Conservation (phyloP, 2,113 vertebrate species). For the Noctilio leporinus region DNA sequence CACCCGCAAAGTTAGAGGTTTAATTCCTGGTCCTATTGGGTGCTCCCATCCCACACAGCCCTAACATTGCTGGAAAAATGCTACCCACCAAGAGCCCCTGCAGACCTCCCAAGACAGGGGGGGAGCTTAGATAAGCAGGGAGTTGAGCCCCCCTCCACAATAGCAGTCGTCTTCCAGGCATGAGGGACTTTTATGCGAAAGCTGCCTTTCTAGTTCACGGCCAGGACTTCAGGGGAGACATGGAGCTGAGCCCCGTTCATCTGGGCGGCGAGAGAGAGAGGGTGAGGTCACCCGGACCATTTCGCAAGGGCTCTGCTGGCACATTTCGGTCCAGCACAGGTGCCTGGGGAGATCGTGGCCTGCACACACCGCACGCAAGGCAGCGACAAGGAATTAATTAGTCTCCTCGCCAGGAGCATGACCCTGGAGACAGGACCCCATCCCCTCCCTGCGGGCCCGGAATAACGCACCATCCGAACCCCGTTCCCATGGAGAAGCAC, state of each 20-base stretch:
- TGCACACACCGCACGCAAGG: rapidly evolving
- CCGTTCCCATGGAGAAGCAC: neutral
- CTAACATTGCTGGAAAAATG: neutral
- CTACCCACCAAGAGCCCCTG: rapidly evolving
- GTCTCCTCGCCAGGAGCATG: neutral
- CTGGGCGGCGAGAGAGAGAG: neutral
- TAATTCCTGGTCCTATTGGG: too few species aligned
- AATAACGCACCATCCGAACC: neutral
- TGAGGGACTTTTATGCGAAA: neutral
- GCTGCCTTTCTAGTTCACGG: neutral
- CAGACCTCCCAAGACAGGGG: too few species aligned
- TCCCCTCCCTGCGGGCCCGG: neutral
- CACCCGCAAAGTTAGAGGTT: neutral
- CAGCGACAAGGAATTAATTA: neutral
- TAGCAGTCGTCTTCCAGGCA: neutral
- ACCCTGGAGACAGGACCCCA: conserved; percentile 6
- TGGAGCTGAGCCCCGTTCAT: neutral
- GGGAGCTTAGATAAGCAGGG: neutral
- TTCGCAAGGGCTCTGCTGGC: neutral
- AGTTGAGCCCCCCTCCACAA: neutral
- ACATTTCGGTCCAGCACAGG: neutral
- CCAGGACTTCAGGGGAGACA: neutral
- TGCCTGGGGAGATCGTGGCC: neutral
- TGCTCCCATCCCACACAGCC: neutral
- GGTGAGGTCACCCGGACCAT: neutral